Evolutionary conservation across 2,888 invertebrate genomes (phyloP).

Genomic region (Cryptophagus acutangulus): DNA sequence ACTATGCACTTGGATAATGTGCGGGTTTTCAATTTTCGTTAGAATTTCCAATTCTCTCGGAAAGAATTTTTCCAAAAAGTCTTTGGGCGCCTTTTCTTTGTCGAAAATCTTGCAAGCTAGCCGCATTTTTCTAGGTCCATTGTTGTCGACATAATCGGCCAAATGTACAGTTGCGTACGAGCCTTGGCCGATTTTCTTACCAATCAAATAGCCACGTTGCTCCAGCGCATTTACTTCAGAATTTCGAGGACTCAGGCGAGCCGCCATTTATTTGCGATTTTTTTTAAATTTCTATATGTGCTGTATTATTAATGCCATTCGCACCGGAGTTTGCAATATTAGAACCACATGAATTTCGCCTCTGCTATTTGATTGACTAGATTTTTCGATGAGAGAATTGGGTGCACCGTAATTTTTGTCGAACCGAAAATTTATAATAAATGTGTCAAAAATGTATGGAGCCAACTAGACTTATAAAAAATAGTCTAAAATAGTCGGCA

Average conservation of each 20-base stretch:
- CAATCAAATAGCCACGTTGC: constrained; percentile 74
- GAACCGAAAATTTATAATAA: too few relatives aligned
- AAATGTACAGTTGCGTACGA: constrained; percentile 87
- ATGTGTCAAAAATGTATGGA: too few relatives aligned
- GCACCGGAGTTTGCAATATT: too few relatives aligned
- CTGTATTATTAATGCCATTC: too few relatives aligned
- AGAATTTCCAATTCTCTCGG: constrained; percentile 88
- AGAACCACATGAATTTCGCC: too few relatives aligned
- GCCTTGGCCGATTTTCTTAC: constrained; percentile 83
- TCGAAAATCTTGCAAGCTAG: constrained; percentile 90
- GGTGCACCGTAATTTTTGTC: too few relatives aligned
- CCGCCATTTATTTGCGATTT: constrained; percentile 53
- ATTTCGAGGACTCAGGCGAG: constrained; percentile 68
- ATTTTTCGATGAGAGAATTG: too few relatives aligned
- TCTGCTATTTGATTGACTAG: too few relatives aligned
- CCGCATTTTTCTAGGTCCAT: constrained; percentile 66
- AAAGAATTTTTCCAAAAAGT: constrained; percentile 89
- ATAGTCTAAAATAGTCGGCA: too few relatives aligned
- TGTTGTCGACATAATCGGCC: constrained; percentile 73
- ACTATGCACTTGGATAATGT: constrained; percentile 85
- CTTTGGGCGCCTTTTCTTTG: constrained; percentile 79
- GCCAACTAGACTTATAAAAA: too few relatives aligned
- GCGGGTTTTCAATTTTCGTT: constrained; percentile 83
- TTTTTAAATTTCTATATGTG: too few relatives aligned
- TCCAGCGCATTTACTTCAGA: constrained; percentile 82